Evolutionary conservation across 2,888 invertebrate genomes (phyloP).

Genomic region (Resseliella maxima): DNA sequence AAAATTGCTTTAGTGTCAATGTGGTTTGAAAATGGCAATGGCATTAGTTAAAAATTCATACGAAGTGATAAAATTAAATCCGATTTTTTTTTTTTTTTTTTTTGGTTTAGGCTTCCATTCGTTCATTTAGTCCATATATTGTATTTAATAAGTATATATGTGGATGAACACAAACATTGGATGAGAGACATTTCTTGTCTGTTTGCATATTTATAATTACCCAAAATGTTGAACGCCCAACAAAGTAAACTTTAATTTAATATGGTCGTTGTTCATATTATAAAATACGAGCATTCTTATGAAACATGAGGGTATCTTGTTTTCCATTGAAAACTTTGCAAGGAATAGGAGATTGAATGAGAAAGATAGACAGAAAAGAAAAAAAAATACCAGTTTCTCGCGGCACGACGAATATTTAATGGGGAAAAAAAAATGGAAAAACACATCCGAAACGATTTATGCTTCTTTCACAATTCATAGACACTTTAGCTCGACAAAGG

Average conservation of each 20-base stretch:
- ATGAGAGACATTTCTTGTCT: not conserved
- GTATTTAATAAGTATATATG: not conserved
- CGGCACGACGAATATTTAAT: not conserved
- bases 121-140: not conserved
- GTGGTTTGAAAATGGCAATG: not conserved
- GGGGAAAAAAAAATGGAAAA: not conserved
- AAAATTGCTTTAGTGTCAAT: not conserved
- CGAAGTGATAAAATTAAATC: conserved; percentile 45
- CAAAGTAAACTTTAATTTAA: conserved; percentile 28
- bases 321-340: not conserved
- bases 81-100: not conserved
- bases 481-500: not conserved
- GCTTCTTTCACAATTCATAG: not conserved
- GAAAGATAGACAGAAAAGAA: not conserved
- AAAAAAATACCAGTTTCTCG: not conserved
- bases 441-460: conserved; percentile 20
- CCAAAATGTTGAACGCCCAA: not conserved
- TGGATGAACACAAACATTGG: not conserved
- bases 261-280: not conserved
- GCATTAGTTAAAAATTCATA: conserved; percentile 39
- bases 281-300: conserved; percentile 25
- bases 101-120: too few relatives aligned
- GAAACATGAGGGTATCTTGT: conserved; percentile 15
- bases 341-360: too few relatives aligned
- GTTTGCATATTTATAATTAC: conserved; percentile 36